Base-by-base conservation (phyloP, 2,113 vertebrate genomes). In the Rana temporaria region DNA sequence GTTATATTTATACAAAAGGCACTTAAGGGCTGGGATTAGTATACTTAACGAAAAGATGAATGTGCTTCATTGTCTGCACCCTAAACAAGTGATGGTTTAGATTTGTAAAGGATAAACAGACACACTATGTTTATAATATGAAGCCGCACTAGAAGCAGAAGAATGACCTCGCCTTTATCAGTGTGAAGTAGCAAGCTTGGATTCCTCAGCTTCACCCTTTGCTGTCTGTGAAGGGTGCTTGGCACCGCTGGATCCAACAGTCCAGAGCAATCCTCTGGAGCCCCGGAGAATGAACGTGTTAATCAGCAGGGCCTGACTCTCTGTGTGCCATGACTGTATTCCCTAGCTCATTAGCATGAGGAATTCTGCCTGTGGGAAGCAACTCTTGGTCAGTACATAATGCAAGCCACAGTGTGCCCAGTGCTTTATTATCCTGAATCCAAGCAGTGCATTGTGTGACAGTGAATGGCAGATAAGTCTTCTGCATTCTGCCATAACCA, bases 271-370 rank as follows among this genome's bases (percentile, higher is more conserved):
- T 65, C 12, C 6, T 78, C 26, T 19, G 30, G 14, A 6, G 24
- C 65, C 57, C 79, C 53, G 26, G 60, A 38, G 55, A 55, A 26
- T 12, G 63, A 83, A 83, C n/a, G 63, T 19, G 71, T 76, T 83
- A 74, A 76, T 26, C 4, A 16, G 73, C 15, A 56, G 59, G 66
- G 32, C 32, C 53, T 22, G 48, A 6, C 30, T 6, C 56, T 16
- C 79, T 8, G 69, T 19, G 84, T 19, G 84, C 64, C 84, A 71
- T 64, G 80, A 42, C 67, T 85, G 80, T 84, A 64, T 83, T 20
- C 19, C 0, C 24, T 14, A 11, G 85, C 88, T 87, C 86, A 87
- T 85, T 86, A 78, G 34, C 84, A 84, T 88, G 88, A 89, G 85
- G 86, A 87, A 85, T 76, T 53, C 0, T 24, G 76, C 74, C 66